Conservation (phyloP, 2,113 vertebrate genomes). For the Galbula dea region DNA sequence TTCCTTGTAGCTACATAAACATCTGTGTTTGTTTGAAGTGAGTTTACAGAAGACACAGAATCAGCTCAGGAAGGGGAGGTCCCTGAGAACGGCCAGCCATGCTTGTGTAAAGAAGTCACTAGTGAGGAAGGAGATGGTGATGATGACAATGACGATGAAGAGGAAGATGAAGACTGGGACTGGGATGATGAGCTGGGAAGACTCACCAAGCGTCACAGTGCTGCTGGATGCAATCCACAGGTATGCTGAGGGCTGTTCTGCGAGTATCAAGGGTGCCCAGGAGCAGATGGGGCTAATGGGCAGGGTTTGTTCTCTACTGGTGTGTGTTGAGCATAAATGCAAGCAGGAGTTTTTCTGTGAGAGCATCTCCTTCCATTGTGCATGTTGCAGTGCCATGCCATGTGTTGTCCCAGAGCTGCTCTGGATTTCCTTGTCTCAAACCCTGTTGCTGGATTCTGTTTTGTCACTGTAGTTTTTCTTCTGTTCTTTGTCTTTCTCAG, state of each 20-base stretch:
- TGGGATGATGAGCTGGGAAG: slow-evolving; percentile 76
- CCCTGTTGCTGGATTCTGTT: neutral
- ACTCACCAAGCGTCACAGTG: slow-evolving; percentile 65
- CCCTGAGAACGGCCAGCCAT: neutral
- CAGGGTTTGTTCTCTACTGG: neutral
- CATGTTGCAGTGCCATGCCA: rapidly evolving
- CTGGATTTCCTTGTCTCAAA: neutral
- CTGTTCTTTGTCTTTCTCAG: neutral
- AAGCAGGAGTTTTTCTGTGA: neutral
- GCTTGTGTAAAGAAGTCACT: neutral
- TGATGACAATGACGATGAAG: slow-evolving; percentile 32
- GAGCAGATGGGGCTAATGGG: neutral
- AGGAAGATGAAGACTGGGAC: slow-evolving; percentile 78
- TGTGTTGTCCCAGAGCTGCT: rapidly evolving
- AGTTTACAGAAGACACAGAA: neutral
- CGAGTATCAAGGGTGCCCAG: neutral
- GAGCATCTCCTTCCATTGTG: neutral
- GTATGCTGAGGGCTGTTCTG: slow-evolving; percentile 36
- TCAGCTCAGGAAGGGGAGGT: neutral
- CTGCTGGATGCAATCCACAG: slow-evolving; percentile 74
- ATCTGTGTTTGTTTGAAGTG: slow-evolving; percentile 53
- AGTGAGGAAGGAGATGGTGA: slow-evolving; percentile 50
- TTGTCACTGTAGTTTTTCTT: neutral
- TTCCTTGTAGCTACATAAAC: neutral
- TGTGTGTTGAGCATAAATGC: neutral